Evolutionary conservation across 2,797 vertebrate genomes (phyloP), one percentile per base, ranked within the genome.

Genomic region (Buceros bicornis): DNA sequence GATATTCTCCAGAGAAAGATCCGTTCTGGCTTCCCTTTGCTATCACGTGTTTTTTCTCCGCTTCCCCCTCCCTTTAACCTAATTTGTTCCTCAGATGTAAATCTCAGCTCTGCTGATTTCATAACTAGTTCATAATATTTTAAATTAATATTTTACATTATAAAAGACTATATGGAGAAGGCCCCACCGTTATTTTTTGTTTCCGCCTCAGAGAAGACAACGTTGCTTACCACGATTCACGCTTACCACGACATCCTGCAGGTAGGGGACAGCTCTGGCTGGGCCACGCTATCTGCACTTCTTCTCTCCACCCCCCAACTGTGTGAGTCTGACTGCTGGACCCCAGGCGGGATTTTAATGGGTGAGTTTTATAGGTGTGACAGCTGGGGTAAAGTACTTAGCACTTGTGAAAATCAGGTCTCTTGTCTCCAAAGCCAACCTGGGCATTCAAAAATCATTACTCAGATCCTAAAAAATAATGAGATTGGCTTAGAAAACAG

Each of bases 321-420:
- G 54, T 14, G 61, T 18, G 15, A 10, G 47, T 45, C 91, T 88
- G 69, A 42, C 89, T 81, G 0, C 73, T 53, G 66, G 82, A 91
- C 73, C 80, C 37, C 56, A 53, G 85, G 85, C 85, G 43, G 8
- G 50, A 82, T 69, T 95, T 90, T 91, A 92, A 95, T 66, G 82
- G 87, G 31, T 66, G 86, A 69, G 54, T 93, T 95, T 95, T 95
- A 95, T 82, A 94, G 86, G 80, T 89, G 70, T 87, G 93, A 96
- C 94, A 96, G 92, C 90, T 95, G 92, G 77, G 94, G 40, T 28
- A 47, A 90, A 94, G 81, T 28, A 90, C 82, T 95, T 81, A 74
- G 84, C 69, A 69, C 60, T 60, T 74, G 95, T 53, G 76, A 76
- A 93, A 81, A 93, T 56, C 77, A 37, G 20, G 33, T 72, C 77